Base-by-base conservation (phyloP, 1,140 invertebrate species). In the Ceratina australensis region DNA sequence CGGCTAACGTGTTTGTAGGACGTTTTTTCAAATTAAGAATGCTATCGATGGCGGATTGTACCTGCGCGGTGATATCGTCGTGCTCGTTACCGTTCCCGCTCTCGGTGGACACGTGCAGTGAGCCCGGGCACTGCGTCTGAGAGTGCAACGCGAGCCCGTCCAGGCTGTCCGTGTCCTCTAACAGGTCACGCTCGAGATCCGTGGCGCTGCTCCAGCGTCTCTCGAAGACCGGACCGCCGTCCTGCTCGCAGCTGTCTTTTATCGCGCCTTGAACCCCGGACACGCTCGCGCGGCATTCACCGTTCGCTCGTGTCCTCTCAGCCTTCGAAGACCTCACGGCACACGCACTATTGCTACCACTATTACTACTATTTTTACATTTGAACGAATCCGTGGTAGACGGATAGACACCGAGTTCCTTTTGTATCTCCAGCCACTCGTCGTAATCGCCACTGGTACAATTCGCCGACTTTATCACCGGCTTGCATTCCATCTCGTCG, bases 41-140 rank as follows among this genome's bases (percentile, higher is more conserved):
- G 85, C 95, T 95, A 85, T 96, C 95, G 72, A 96, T 96, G 64
- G 96, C 95, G 79, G 94, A 95, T 88, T 96, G 95, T 54, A 96
- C 95, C 87, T 96, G 96, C 13, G 95, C 95, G 73, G 95, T 95
- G 59, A 96, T 95, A 78, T 95, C 93, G 78, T 94, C 94, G 63
- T 93, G 91, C 33, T 93, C 92, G 64, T 90, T 88, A 49, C 87
- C 88, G 24, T 88, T 88, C 10, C 85, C 89, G 73, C 87, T 81
- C 54, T 80, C 86, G 42, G 71, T 87, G 64, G 66, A 81, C 65
- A 78, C 67, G 28, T 84, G 83, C 42, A 81, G 71, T 63, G 65
- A 77, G 60, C 68, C 75, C 33, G 87, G 83, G 60, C 86, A 87
- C 76, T 90, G 90, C 12, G 80, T 72, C 64, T 92, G 91, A 15